These are phyloP conservation scores for Trematomus loennbergii DNA, from an alignment of 2,113 vertebrate genomes.

Conservation along the genomic window DNA sequence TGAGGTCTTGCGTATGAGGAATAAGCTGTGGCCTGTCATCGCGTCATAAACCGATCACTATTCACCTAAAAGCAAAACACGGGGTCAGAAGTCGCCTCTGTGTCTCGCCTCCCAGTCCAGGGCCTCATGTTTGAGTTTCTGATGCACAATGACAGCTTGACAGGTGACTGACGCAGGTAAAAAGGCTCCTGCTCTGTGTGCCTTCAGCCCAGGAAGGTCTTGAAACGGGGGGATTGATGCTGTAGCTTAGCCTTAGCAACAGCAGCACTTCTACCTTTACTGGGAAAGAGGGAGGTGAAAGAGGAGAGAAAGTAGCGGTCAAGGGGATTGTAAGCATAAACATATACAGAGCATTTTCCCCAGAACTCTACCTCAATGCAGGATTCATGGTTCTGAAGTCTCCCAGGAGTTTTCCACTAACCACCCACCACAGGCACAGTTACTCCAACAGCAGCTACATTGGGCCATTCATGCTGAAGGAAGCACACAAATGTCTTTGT, in stretches of 20 bases:
- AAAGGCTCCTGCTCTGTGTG: constrained; percentile 3
- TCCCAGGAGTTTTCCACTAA: constrained; percentile 79
- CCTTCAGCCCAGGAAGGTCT: constrained; percentile 1
- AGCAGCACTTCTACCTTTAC: neutral
- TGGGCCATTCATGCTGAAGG: constrained; percentile 78
- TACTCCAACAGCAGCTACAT: constrained; percentile 70
- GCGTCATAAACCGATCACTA: constrained; percentile 41
- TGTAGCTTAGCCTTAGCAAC: neutral
- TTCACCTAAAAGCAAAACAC: constrained; percentile 20
- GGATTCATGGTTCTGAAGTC: constrained; percentile 80
- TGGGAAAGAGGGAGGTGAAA: constrained; percentile 13
- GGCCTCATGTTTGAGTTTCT: constrained; percentile 16
- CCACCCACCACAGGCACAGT: constrained; percentile 67
- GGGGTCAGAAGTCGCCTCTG: constrained; percentile 37
- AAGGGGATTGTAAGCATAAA: constrained; percentile 76
- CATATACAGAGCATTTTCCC: constrained; percentile 64
- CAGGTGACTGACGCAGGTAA: constrained; percentile 58
- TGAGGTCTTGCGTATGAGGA: constrained; percentile 14
- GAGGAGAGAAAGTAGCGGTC: constrained; percentile 29
- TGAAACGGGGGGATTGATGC: constrained; percentile 31
- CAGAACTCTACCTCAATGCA: constrained; percentile 79
- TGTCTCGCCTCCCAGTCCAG: constrained; percentile 10
- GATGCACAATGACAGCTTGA: constrained; percentile 44
- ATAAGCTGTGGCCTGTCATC: constrained; percentile 37
- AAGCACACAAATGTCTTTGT: constrained; percentile 82